Evolutionary conservation across 2,797 vertebrate genomes (phyloP), one percentile per base, ranked within the genome.

Genomic region (Acipenser transmontanus): DNA sequence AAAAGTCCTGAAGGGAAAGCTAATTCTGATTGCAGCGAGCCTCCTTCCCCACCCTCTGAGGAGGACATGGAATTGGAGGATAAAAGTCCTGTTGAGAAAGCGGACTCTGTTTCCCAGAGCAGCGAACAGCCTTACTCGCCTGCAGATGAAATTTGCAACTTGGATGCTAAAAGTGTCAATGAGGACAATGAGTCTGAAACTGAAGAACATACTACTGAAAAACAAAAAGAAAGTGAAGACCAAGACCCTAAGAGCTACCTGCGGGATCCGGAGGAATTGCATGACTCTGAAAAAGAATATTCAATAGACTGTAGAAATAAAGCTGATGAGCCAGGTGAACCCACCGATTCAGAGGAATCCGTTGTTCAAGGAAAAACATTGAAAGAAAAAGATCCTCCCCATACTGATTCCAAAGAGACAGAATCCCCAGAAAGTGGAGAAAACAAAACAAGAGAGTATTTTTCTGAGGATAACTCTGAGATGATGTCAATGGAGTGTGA

Each of bases 401-500:
- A 63, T 51, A 9, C 14, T 50, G 73, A 71, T 62, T n/a, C 52
- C 17, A 63, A 17, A 66, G 67, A 64, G 76, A 62, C 49, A 68
- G 68, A 78, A 34, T 69, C 67, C 47, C 34, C 61, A 1, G 65
- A 56, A 0, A 48, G n/a, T 66, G 75, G 71, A 72, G 59, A 67
- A 6, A 66, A 76, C 79, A 64, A 69, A 67, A 59, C 65, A 20
- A 56, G 72, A 81, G 56, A 71, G 61, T 73, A 84, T 59, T 63
- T 85, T 70, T 81, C 62, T 74, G 86, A 91, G 70, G 94, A 96
- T 69, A 87, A 95, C 73, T 92, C 82, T 50, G 89, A 94, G 66
- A 88, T 88, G 59, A 81, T 95, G 70, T 90, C 94, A 7, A 95
- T 96, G 94, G 95, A 96, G 67, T 97, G 94, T 73, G 91, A 95